These are phyloP conservation scores for Micronycteris hirsuta DNA, from an alignment of 2,113 vertebrate genomes.

Conservation along the genomic window DNA sequence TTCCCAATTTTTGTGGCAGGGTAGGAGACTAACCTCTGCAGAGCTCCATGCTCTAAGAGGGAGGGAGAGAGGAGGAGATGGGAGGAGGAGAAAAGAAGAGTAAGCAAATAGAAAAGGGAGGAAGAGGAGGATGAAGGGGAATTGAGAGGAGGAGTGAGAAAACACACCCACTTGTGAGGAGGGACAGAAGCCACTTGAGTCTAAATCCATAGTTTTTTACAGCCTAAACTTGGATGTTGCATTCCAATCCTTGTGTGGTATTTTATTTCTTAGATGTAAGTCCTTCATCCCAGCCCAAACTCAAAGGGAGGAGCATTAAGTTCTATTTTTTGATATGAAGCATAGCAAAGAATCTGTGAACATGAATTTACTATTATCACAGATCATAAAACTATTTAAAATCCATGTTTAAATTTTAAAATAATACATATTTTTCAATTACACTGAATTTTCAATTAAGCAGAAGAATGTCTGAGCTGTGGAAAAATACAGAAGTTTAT, in stretches of 20 bases:
- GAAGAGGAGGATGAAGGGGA: background rate
- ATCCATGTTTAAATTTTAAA: background rate
- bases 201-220: background rate
- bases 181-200: background rate
- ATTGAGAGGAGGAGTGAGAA: no score
- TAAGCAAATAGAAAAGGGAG: background rate
- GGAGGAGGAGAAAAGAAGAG: background rate
- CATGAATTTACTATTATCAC: background rate
- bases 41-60: background rate
- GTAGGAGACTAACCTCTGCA: background rate
- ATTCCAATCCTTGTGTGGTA: background rate
- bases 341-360: background rate
- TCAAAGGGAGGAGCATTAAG: background rate
- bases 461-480: background rate
- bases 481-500: background rate
- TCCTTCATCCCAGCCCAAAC: background rate
- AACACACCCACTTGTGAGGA: background rate
- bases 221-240: background rate
- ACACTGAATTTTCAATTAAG: background rate
- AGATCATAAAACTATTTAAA: background rate
- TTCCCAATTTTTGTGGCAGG: background rate
- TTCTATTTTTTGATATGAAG: background rate
- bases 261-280: background rate
- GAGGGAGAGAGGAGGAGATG: no score
- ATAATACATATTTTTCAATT: background rate